Conservation (phyloP, 2,113 vertebrate species). For the Phylloscopus trochiloides region DNA sequence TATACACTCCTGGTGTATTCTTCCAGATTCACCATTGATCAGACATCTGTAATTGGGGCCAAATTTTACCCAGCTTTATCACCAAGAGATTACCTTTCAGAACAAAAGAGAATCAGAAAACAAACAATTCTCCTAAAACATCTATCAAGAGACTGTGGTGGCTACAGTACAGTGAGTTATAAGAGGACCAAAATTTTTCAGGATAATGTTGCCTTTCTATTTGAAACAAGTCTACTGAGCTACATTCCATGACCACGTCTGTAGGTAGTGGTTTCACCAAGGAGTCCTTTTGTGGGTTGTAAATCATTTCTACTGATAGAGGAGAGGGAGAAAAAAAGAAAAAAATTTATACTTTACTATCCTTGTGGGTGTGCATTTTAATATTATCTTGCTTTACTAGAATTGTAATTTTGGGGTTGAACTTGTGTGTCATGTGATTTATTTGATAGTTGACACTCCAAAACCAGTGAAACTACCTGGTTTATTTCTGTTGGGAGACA, state of each 20-base stretch:
- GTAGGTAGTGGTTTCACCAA: constrained; percentile 75
- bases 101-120: constrained; percentile 7
- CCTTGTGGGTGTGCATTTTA: constrained; percentile 75
- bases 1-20: constrained; percentile 29
- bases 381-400: constrained; percentile 75
- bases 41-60: constrained; percentile 49
- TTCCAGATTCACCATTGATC: constrained; percentile 58
- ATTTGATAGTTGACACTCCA: constrained; percentile 71
- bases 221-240: constrained; percentile 77
- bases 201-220: constrained; percentile 81
- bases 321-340: background rate
- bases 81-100: constrained; percentile 34
- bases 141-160: constrained; percentile 65
- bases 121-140: constrained; percentile 8
- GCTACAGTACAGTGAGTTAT: constrained; percentile 70
- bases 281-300: constrained; percentile 76
- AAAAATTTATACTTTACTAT: constrained; percentile 78
- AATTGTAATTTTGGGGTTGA: constrained; percentile 69
- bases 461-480: constrained; percentile 51
- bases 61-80: constrained; percentile 61
- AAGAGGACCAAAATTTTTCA: constrained; percentile 84
- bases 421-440: constrained; percentile 66
- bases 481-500: constrained; percentile 70
- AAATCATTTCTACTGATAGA: constrained; percentile 82
- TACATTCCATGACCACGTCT: constrained; percentile 81